Percentiles rank a stretch among this genome's conserved stretches.
Evolutionary conservation across 2,888 invertebrate genomes (phyloP).

Genomic region (Acutogordius australiensis): DNA sequence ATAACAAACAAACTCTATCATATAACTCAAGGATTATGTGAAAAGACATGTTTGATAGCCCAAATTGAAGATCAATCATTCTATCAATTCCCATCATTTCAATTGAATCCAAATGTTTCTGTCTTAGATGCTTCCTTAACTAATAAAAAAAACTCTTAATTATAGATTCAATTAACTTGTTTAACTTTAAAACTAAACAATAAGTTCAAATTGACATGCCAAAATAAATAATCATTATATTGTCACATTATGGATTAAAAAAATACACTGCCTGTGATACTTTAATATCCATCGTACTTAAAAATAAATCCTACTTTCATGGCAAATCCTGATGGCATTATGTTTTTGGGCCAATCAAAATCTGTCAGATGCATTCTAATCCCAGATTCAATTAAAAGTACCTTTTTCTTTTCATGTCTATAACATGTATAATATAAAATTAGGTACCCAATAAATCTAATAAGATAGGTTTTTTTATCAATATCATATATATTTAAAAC

Average conservation of each 20-base stretch:
- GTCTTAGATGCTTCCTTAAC: slow-evolving; percentile 72
- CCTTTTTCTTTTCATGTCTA: slow-evolving; percentile 52
- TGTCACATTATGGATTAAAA: too few relatives aligned
- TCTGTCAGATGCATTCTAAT: slow-evolving; percentile 65
- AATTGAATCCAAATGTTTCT: slow-evolving; percentile 59
- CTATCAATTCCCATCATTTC: slow-evolving; percentile 65
- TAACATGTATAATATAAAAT: too few relatives aligned
- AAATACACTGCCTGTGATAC: too few relatives aligned
- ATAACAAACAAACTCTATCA: slow-evolving; percentile 31
- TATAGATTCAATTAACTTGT: too few relatives aligned
- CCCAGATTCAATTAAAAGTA: slow-evolving; percentile 70
- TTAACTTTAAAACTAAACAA: not conserved
- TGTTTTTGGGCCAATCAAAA: slow-evolving; percentile 92
- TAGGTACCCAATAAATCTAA: slow-evolving; percentile 28
- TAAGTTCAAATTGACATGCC: too few relatives aligned
- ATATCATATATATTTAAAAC: slow-evolving; percentile 91
- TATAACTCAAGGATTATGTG: slow-evolving; percentile 79
- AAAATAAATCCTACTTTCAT: slow-evolving; percentile 45
- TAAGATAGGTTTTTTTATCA: slow-evolving; percentile 74
- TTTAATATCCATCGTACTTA: not conserved
- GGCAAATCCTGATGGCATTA: slow-evolving; percentile 46
- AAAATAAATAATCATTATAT: too few relatives aligned
- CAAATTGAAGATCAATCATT: slow-evolving; percentile 76
- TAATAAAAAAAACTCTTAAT: too few relatives aligned
- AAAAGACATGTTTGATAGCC: slow-evolving; percentile 58